phyloP scores from a whole-genome alignment of 2,888 invertebrate genomes.

The Eristalis tenax region DNA sequence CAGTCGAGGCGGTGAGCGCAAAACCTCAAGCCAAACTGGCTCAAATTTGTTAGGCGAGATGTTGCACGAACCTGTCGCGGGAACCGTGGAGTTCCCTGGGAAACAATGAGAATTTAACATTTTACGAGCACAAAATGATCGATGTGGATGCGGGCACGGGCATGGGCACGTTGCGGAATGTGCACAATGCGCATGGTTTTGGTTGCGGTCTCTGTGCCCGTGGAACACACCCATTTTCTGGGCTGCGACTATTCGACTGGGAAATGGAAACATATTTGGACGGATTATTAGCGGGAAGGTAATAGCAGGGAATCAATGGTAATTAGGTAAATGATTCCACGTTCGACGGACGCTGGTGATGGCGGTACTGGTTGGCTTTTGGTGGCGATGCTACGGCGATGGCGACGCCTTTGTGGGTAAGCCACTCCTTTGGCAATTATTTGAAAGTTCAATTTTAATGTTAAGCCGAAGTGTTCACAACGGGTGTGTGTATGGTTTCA shows the following conservation, averaged over 20 bases:
- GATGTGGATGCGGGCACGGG: conserved; percentile 43
- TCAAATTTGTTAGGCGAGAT: conserved; percentile 50
- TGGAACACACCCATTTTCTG: conserved; percentile 60
- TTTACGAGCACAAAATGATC: conserved; percentile 49
- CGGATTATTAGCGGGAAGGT: conserved; percentile 47
- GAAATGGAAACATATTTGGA: conserved; percentile 36
- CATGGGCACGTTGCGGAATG: conserved; percentile 37
- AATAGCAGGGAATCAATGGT: conserved; percentile 54
- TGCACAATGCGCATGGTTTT: conserved; percentile 19
- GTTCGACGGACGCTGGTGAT: conserved; percentile 29
- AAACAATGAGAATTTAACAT: conserved; percentile 69
- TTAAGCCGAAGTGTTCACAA: conserved; percentile 19
- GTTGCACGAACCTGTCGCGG: conserved; percentile 27
- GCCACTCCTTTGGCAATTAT: conserved; percentile 59
- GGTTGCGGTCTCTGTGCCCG: conserved; percentile 30
- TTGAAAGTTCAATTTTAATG: conserved; percentile 58
- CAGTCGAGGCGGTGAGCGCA: background rate
- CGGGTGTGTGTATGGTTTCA: conserved; percentile 10
- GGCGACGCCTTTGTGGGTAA: background rate
- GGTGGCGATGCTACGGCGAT: background rate
- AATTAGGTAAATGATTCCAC: conserved; percentile 62
- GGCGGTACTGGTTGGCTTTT: background rate
- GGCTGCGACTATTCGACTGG: conserved; percentile 8
- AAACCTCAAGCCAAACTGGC: conserved; percentile 6
- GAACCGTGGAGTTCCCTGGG: background rate